Percentiles rank a stretch among this genome's conserved stretches.
These are phyloP conservation scores for Tachina lurida DNA, from an alignment of 2,888 invertebrate genomes.

Conservation along the genomic window DNA sequence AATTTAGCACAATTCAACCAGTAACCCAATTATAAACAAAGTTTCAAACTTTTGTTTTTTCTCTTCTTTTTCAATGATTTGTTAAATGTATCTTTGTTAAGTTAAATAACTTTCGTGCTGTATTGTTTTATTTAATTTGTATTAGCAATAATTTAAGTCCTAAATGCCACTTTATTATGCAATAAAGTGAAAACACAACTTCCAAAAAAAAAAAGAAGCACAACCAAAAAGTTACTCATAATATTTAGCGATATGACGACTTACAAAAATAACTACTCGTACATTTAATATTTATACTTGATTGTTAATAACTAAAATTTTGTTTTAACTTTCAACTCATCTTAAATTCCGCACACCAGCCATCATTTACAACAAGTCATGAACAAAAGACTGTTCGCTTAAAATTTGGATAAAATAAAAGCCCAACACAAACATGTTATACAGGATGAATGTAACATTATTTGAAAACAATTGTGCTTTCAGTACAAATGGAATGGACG, in stretches of 20 bases:
- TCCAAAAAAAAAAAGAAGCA: background rate
- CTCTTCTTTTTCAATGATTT: background rate
- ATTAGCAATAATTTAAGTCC: constrained; percentile 33
- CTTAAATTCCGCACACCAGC: constrained; percentile 13
- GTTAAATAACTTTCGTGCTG: constrained; percentile 12
- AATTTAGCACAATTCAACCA: background rate
- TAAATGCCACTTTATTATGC: constrained; percentile 61
- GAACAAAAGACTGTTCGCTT: background rate
- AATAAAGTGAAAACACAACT: constrained; percentile 57
- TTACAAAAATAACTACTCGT: constrained; percentile 14
- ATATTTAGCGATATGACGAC: background rate
- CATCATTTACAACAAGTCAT: background rate
- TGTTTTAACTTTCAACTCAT: constrained; percentile 55
- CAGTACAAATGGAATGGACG: no score
- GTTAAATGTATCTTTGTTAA: constrained; percentile 17
- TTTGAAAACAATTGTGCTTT: no score
- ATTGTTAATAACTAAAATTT: constrained; percentile 44
- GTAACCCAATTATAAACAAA: constrained; percentile 37
- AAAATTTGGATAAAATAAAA: background rate
- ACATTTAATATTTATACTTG: constrained; percentile 1
- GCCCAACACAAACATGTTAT: no score
- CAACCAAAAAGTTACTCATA: constrained; percentile 2
- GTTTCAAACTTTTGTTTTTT: background rate
- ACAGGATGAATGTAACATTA: no score
- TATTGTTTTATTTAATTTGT: constrained; percentile 12